Base-by-base conservation (phyloP, 1,140 invertebrate genomes). In the Bathynomus jamesi region DNA sequence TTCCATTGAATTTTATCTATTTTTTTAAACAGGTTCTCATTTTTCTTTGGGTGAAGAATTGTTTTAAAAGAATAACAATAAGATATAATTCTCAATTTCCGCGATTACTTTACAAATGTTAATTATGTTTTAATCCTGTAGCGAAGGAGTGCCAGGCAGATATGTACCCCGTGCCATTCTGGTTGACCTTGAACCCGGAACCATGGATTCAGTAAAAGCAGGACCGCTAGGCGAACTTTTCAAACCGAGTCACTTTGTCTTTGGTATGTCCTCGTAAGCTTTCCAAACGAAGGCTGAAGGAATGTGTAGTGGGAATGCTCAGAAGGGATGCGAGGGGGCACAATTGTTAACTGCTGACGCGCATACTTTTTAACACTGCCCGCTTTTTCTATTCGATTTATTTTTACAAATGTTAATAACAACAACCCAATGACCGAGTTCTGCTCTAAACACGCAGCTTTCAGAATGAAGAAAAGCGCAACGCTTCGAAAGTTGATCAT, bases 121-220 rank as follows among this genome's bases (percentile, higher is more conserved):
- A n/a, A n/a, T 53, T 53, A 21, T 53, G 21, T 53, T 53, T 5
- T 53, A 53, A 53, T 53, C 40, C 21, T 53, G 61, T 61, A 69
- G 67, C 53, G 67, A 69, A 61, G 67, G 67, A 28, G 67, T 69
- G n/a, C 60, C 67, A 53, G 84, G 85, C 28, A 86, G 84, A 76
- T 87, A 86, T 80, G 86, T 87, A 7, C 87, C 86, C 5, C 79
- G 86, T 46, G 85, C 86, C 13, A 79, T 96, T 70, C 85, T 96
- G 11, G 88, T 97, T 61, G 95, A 97, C 83, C 83, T 97, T 78
- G 95, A 97, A 81, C 87, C 87, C 5, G 87, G 87, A 40, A 87
- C 86, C 17, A 88, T 88, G 86, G 87, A 88, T 80, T 85, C 85
- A 7, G 87, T 87, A 27, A 78, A 86, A 66, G 85, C 85, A 17